A percentile compares a stretch with the other conserved stretches of the same genome.
Evolutionary conservation across 2,113 vertebrate species (phyloP).

Genomic region (Scomber japonicus): DNA sequence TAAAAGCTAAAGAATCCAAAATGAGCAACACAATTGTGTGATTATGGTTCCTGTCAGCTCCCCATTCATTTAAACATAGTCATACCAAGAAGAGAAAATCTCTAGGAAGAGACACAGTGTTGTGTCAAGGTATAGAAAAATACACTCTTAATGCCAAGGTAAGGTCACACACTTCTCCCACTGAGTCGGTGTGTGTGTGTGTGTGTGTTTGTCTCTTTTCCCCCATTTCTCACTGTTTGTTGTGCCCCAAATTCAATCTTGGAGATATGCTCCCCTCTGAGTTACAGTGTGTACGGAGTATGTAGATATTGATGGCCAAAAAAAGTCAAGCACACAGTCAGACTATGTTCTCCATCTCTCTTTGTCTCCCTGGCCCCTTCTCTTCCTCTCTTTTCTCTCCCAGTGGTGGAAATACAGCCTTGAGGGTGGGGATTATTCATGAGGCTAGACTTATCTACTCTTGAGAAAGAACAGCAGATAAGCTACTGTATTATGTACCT

Average conservation of each 20-base stretch:
- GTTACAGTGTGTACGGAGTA: neutral
- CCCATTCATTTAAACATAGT: neutral
- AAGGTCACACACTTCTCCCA: neutral
- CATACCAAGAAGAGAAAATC: neutral
- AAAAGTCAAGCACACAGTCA: conserved; percentile 1
- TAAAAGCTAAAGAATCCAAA: conserved; percentile 14
- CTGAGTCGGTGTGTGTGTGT: conserved; percentile 11
- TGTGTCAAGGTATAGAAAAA: neutral
- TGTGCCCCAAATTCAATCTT: conserved; percentile 25
- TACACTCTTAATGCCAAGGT: conserved; percentile 26
- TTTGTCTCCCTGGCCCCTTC: conserved; percentile 1
- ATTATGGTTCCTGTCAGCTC: neutral
- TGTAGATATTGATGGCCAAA: conserved; percentile 26
- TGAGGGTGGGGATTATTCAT: conserved; percentile 66
- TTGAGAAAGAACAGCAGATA: conserved; percentile 44
- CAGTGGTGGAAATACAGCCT: conserved; percentile 52
- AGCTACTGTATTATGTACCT: conserved; percentile 38
- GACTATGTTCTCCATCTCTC: conserved; percentile 28
- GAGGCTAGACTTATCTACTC: conserved; percentile 55
- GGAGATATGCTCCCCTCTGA: conserved; percentile 1
- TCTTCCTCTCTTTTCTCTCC: conserved; percentile 28
- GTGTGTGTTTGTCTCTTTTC: conserved; percentile 12
- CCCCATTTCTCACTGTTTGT: neutral
- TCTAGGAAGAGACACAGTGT: neutral
- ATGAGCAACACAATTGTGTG: conserved; percentile 16